Base-by-base conservation (phyloP, 2,888 invertebrate species). In the Calliphora vomitoria region DNA sequence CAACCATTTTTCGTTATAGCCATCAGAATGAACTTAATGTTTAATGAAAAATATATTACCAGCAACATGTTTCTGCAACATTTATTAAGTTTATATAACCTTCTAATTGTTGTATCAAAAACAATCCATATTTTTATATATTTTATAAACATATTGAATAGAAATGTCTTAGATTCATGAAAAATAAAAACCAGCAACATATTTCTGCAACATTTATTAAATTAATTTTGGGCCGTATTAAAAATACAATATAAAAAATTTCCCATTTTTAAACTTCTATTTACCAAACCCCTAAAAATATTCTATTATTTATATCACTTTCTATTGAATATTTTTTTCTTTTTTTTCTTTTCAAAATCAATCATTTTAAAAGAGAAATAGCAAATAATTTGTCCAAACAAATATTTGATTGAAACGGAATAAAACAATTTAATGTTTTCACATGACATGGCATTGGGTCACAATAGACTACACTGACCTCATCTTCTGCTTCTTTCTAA, bases 381-480 rank as follows among this genome's bases (percentile, higher is more conserved):
- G 4, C 35, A 71, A 60, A 74, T 68, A 69, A 38, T 85, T 58
- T 74, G 35, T 72, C 15, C 18, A 38, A 60, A 38, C 47, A 64
- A 55, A 47, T 66, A 41, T 72, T 76, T 85, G 53, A 68, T 79
- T 72, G 58, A 62, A 78, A 74, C 60, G 82, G 44, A 74, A 82
- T 13, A 71, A 76, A 81, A 78, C 66, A 85, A 69, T 78, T 81
- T 81, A 58, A 72, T 78, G 72, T 71, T 82, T 78, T 79, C 74
- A 69, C 82, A 79, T 86, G 82, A 82, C 79, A 68, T 58, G n/a
- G 25, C 78, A 53, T 68, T 75, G n/a, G 68, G 35, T 44, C 41
- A 69, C 74, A 25, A 58, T 18, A 58, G 50, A 6, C 15, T 6
- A 64, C 10, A 31, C 25, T 44, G 72, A 64, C 64, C 44, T 72